phyloP scores from a whole-genome alignment of 1,140 invertebrate genomes.

The Cydia amplana region DNA sequence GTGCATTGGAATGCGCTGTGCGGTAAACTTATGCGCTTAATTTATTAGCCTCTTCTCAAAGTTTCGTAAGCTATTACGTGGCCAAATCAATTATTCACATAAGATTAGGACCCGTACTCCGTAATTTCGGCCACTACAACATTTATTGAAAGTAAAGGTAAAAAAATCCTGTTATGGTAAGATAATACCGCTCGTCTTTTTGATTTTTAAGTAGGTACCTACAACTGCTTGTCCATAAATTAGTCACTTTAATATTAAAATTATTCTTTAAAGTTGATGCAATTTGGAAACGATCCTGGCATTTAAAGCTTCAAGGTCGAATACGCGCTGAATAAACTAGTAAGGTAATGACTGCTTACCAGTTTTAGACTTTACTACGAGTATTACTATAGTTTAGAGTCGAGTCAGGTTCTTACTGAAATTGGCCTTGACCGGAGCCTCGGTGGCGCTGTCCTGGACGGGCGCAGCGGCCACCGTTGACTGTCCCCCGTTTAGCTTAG shows the following conservation, averaged over 20 bases:
- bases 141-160: no score
- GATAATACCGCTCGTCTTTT: no score
- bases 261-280: not conserved
- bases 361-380: not conserved
- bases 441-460: constrained; percentile 47
- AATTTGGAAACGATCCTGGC: not conserved
- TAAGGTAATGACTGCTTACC: not conserved
- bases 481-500: constrained; percentile 49
- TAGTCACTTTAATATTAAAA: not conserved
- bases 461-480: constrained; percentile 38
- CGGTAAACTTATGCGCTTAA: not conserved
- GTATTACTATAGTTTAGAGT: not conserved
- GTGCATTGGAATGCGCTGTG: not conserved
- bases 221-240: no score
- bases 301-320: constrained; percentile 9
- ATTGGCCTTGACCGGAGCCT: constrained; percentile 57
- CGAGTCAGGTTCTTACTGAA: constrained; percentile 37
- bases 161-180: no score
- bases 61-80: constrained; percentile 2
- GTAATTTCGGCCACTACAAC: not conserved
- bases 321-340: not conserved
- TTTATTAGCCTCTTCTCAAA: not conserved
- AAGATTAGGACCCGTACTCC: not conserved
- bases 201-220: no score
- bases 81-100: not conserved